Percentiles rank a stretch among this genome's conserved stretches.
Evolutionary conservation across 2,888 invertebrate species (phyloP).

Genomic region (Acanthosoma haemorrhoidale): DNA sequence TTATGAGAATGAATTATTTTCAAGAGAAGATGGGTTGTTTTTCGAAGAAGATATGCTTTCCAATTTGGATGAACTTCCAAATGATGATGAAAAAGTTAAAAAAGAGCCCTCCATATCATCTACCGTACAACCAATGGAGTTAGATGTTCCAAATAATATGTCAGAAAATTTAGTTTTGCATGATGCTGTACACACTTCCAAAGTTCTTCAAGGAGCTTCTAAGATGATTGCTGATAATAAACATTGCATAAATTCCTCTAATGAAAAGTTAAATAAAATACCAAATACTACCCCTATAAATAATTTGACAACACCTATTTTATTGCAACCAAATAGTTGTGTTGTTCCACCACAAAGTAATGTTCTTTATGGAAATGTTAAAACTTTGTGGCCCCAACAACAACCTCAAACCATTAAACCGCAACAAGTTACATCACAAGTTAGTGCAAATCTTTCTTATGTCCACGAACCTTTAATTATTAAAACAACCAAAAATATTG

Average conservation of each 20-base stretch:
- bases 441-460: conserved; percentile 17
- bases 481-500: conserved; percentile 27
- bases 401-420: conserved; percentile 4
- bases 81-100: conserved; percentile 46
- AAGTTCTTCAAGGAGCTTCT: conserved; percentile 28
- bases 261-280: conserved; percentile 7
- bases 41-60: conserved; percentile 51
- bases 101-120: neutral
- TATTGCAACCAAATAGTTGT: conserved; percentile 35
- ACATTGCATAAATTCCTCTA: neutral
- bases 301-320: conserved; percentile 28
- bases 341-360: conserved; percentile 41
- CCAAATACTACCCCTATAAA: conserved; percentile 8
- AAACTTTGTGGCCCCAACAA: conserved; percentile 28
- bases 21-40: conserved; percentile 48
- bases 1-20: conserved; percentile 62
- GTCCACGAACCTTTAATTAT: conserved; percentile 27
- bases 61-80: conserved; percentile 49
- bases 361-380: conserved; percentile 35
- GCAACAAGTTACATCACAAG: conserved; percentile 13
- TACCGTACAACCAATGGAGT: neutral
- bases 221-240: neutral
- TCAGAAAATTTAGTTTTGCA: conserved; percentile 38
- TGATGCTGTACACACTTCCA: conserved; percentile 42
- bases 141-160: conserved; percentile 36